Conservation (phyloP, 2,888 invertebrate species). For the Polyommatus iphigenia region DNA sequence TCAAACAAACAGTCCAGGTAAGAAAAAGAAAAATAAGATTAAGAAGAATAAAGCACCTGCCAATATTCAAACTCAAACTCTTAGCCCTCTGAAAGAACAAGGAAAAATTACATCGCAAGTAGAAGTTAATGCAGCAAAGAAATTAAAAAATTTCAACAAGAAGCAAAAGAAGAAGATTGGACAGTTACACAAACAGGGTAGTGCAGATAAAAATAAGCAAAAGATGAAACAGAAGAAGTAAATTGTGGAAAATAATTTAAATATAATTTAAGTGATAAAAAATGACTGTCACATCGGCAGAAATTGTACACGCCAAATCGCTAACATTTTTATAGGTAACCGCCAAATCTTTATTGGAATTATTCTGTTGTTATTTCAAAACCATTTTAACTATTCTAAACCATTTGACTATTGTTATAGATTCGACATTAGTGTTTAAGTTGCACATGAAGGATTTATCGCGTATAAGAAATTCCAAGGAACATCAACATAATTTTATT, state of each 20-base stretch:
- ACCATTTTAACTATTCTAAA: background rate
- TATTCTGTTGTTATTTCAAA: background rate
- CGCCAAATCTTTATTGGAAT: background rate
- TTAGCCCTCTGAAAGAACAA: conserved; percentile 38
- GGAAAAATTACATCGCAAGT: conserved; percentile 52
- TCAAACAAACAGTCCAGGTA: conserved; percentile 1
- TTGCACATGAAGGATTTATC: too few species aligned
- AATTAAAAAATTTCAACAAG: conserved; percentile 61
- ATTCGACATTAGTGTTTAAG: background rate
- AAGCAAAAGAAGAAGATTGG: conserved; percentile 67
- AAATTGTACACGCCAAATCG: background rate
- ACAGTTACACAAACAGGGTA: conserved; percentile 51
- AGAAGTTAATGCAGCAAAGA: conserved; percentile 56
- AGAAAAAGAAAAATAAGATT: conserved; percentile 40
- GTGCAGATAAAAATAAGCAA: conserved; percentile 44
- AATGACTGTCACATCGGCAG: background rate
- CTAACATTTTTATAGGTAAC: background rate
- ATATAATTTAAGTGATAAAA: background rate
- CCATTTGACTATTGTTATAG: background rate
- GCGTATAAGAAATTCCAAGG: too few species aligned
- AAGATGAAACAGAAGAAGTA: conserved; percentile 35
- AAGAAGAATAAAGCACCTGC: conserved; percentile 37
- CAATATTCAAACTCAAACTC: conserved; percentile 34
- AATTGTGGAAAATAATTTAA: conserved; percentile 48
- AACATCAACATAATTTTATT: too few species aligned